Percentiles rank a stretch among this genome's conserved stretches.
phyloP scores from a whole-genome alignment of 1,140 invertebrate species.

The Chelonus insularis region DNA sequence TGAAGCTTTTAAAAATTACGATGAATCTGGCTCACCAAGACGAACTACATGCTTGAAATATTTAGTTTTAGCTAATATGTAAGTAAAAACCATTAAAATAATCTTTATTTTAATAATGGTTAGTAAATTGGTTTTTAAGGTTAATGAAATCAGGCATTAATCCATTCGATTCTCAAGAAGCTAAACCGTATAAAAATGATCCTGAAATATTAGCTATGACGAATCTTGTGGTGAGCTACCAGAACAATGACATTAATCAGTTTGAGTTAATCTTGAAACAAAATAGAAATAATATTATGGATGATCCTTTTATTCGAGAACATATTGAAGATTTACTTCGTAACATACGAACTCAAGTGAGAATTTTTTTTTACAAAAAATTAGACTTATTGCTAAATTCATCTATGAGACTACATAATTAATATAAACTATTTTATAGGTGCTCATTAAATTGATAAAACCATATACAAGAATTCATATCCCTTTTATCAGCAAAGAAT shows the following conservation, averaged over 20 bases:
- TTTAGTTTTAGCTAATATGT: slow-evolving; percentile 98
- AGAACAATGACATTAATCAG: slow-evolving; percentile 98
- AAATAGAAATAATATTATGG: slow-evolving; percentile 97
- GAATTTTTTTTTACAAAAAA: no score
- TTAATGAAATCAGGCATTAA: slow-evolving; percentile 99
- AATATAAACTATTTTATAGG: slow-evolving; percentile 57
- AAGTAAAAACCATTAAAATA: slow-evolving; percentile 36
- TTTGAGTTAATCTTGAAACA: slow-evolving; percentile 96
- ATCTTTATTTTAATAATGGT: slow-evolving; percentile 1
- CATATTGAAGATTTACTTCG: slow-evolving; percentile 97
- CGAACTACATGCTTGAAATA: slow-evolving; percentile 98
- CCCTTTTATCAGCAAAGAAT: slow-evolving; percentile 95
- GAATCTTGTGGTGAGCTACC: slow-evolving; percentile 96
- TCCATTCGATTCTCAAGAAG: slow-evolving; percentile 99
- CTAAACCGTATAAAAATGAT: slow-evolving; percentile 99
- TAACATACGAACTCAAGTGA: slow-evolving; percentile 92
- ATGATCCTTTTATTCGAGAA: slow-evolving; percentile 98
- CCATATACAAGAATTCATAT: slow-evolving; percentile 99
- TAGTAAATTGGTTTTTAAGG: slow-evolving; percentile 65
- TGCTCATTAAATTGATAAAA: slow-evolving; percentile 95
- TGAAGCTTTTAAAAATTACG: slow-evolving; percentile 99
- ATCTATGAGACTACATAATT: neutral
- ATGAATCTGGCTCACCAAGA: slow-evolving; percentile 97
- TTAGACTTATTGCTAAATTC: neutral
- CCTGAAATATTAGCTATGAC: slow-evolving; percentile 99